phyloP scores from a whole-genome alignment of 2,113 vertebrate species.

The Pionites leucogaster region DNA sequence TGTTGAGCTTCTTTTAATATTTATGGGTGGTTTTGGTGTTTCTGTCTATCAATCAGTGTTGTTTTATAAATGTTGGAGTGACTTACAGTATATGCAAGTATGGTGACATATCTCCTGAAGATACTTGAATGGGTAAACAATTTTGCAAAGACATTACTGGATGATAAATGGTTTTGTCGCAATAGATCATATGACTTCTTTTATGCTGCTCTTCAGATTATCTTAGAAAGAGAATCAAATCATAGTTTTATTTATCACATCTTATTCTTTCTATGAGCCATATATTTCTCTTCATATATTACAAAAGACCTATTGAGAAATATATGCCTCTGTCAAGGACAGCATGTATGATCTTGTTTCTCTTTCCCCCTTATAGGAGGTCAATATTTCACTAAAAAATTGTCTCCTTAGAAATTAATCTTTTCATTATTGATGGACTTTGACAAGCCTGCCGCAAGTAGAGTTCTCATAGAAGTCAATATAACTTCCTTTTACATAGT shows the following conservation, averaged over 20 bases:
- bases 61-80: constrained; percentile 73
- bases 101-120: constrained; percentile 83
- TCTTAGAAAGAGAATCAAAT: constrained; percentile 33
- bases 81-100: constrained; percentile 76
- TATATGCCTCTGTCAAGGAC: neutral
- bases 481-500: neutral
- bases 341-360: constrained; percentile 1
- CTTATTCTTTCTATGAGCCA: constrained; percentile 5
- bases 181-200: constrained; percentile 54
- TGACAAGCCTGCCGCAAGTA: neutral
- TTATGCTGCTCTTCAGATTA: constrained; percentile 69
- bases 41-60: constrained; percentile 72
- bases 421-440: neutral
- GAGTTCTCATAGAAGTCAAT: neutral
- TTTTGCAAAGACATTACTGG: constrained; percentile 60
- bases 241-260: neutral
- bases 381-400: constrained; percentile 5
- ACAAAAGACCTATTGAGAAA: constrained; percentile 16
- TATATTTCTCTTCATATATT: constrained; percentile 31
- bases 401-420: neutral
- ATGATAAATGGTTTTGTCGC: constrained; percentile 52
- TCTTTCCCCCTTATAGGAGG: neutral
- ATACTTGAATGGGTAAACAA: constrained; percentile 82
- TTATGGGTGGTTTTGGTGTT: constrained; percentile 71
- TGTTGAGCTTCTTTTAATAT: constrained; percentile 75